Conservation (phyloP, 2,888 invertebrate genomes). For the Chrysolina haemoptera region DNA sequence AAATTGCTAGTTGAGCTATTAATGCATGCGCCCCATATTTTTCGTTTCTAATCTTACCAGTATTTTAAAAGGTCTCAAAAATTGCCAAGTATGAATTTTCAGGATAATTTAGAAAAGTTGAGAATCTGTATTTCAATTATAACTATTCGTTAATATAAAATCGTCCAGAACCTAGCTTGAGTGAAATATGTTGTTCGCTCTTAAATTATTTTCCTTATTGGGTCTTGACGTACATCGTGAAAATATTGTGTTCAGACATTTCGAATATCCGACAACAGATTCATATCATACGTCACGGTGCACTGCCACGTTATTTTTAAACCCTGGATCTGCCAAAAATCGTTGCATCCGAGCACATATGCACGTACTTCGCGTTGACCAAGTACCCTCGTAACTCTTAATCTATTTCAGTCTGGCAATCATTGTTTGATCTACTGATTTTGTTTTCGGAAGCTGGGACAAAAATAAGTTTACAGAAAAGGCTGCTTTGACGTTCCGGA, state of each 20-base stretch:
- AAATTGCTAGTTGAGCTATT: no score
- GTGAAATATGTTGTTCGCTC: no score
- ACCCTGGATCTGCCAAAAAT: background rate
- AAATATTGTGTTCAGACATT: background rate
- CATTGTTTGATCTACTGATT: conserved; percentile 35
- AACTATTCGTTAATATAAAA: no score
- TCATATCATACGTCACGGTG: background rate
- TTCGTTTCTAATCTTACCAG: no score
- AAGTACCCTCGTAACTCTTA: conserved; percentile 24
- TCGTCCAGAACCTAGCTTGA: no score
- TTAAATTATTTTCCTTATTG: no score
- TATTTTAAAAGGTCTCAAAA: no score
- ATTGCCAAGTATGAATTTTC: no score
- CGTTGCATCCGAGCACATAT: background rate
- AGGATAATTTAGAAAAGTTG: no score
- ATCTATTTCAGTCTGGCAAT: conserved; percentile 35
- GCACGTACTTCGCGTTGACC: background rate
- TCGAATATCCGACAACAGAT: background rate
- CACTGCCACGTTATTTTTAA: background rate
- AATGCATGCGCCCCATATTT: no score
- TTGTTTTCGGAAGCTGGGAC: conserved; percentile 42
- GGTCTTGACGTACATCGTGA: background rate
- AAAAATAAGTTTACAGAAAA: conserved; percentile 36
- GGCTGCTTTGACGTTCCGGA: conserved; percentile 11
- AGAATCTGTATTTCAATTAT: no score